Evolutionary conservation across 2,797 vertebrate species (phyloP), one percentile per base, ranked within the genome.

Genomic region (Sebastiscus albofasciatus): DNA sequence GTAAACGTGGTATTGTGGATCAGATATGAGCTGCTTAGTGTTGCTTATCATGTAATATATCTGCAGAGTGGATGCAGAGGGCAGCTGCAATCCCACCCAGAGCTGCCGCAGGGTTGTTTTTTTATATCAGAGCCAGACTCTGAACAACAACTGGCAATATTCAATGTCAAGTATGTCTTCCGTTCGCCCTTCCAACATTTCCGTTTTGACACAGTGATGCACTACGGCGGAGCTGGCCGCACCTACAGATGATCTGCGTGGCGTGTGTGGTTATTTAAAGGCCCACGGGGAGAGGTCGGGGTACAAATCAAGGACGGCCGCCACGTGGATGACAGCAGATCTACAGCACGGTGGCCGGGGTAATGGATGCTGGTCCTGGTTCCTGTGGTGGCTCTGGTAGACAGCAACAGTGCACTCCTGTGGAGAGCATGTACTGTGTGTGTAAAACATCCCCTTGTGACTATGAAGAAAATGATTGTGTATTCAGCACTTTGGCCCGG

Each of bases 261-360:
- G 18, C 54, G 18, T 46, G 54, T 29, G 67, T 24, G 46, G 75
- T 87, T 80, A 80, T 90, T 82, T 72, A 86, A 64, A 61, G 75
- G 33, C 29, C 61, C 34, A 5, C 26, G 22, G 68, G 69, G 61
- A 83, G 80, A 81, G 22, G 39, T 39, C 31, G 10, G 60, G 49
- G 26, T 27, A 60, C 77, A 79, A 67, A 83, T 79, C 79, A 79
- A 82, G 79, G 79, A 29, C 74, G 6, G 12, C 26, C 1, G 11
- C 59, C 18, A 58, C 46, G 46, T 65, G 82, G 5, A 39, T 71
- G 75, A 80, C 77, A 80, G 64, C 42, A 69, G 60, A 72, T 33
- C 22, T 65, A 61, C 36, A 31, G 39, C 6, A 3, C 67, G 75
- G 39, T 16, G 4, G n/a, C 5, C 1, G 0, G 1, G 9, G 39